phyloP scores from a whole-genome alignment of 2,888 invertebrate genomes.

The Boloria euphrosyne region DNA sequence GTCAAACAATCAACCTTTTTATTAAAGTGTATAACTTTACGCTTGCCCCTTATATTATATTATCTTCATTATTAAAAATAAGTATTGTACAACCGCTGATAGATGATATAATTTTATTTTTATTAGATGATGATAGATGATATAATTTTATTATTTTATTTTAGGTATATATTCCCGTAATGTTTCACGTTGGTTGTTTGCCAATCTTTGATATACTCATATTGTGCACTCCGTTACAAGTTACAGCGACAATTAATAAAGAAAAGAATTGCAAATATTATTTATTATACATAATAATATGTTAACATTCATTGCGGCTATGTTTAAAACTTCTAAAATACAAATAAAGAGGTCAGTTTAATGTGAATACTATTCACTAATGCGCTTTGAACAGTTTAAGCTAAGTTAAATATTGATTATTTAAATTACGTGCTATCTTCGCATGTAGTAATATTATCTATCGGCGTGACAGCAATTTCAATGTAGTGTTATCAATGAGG shows the following conservation, averaged over 20 bases:
- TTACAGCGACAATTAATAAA: neutral
- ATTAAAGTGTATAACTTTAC: conserved; percentile 3
- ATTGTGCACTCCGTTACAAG: conserved; percentile 5
- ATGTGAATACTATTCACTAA: neutral
- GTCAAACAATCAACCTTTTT: neutral
- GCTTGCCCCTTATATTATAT: conserved; percentile 15
- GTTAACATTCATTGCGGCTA: neutral
- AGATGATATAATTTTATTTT: conserved; percentile 11
- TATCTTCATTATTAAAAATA: neutral
- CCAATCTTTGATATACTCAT: conserved; percentile 47
- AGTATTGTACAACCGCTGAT: conserved; percentile 3
- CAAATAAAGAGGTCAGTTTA: neutral
- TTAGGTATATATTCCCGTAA: no score
- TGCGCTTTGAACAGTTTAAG: neutral
- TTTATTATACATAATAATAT: no score
- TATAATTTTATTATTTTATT: no score
- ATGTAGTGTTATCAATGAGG: conserved; percentile 58
- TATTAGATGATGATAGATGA: neutral
- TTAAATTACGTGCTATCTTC: conserved; percentile 22
- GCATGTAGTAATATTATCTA: conserved; percentile 32
- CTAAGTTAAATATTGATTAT: conserved; percentile 7
- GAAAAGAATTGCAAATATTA: no score
- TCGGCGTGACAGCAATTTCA: conserved; percentile 42
- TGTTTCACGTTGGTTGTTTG: conserved; percentile 50
- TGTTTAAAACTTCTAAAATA: conserved; percentile 3